Percentiles rank a stretch among this genome's conserved stretches.
Evolutionary conservation across 2,113 vertebrate genomes (phyloP).

Genomic region (Nestor notabilis): DNA sequence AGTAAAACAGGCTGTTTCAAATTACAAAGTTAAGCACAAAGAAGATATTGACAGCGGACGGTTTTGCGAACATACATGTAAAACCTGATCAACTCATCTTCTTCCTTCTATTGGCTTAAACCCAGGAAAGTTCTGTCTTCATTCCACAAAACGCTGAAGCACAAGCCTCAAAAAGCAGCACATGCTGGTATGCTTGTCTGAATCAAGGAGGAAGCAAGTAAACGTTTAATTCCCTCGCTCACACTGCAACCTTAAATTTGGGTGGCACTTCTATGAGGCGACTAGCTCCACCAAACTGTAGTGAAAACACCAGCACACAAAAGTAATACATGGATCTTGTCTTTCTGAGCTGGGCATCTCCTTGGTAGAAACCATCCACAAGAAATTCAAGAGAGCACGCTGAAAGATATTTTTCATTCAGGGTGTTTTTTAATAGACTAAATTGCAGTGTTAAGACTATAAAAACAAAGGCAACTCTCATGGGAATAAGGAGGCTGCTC

Average conservation of each 20-base stretch:
- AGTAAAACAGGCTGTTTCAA: not conserved
- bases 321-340: not conserved
- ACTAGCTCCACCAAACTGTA: not conserved
- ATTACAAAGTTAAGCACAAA: not conserved
- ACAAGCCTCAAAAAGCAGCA: not conserved
- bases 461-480: not conserved
- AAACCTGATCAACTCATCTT: not conserved
- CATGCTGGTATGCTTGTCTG: rapidly evolving
- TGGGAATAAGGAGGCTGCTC: not conserved
- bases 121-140: not conserved
- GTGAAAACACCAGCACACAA: not conserved
- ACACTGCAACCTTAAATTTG: not conserved
- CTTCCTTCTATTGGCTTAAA: not conserved
- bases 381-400: not conserved
- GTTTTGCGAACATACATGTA: not conserved
- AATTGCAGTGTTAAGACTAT: not conserved
- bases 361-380: not conserved
- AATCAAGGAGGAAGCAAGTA: not conserved
- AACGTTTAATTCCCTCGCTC: not conserved
- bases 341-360: not conserved
- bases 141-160: not conserved
- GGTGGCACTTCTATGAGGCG: rapidly evolving
- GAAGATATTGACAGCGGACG: not conserved
- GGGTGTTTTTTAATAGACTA: not conserved
- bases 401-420: not conserved